Evolutionary conservation across 2,888 invertebrate species (phyloP), one percentile per base, ranked within the genome.

Genomic region (Sminthurinus aureus): DNA sequence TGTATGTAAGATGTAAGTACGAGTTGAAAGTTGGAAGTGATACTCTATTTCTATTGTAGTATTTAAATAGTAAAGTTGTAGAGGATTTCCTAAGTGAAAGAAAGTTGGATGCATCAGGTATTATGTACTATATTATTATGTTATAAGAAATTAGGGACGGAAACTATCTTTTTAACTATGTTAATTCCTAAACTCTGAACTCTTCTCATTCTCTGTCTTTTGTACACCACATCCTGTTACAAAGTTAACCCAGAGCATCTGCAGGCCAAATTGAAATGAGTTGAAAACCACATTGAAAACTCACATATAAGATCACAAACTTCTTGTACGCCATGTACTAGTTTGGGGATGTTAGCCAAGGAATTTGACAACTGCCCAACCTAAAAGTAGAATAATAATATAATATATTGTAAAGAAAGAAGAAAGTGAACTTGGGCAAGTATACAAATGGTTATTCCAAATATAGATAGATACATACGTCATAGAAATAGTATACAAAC

Each of bases 291-390:
- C 76, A 79, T 67, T 50, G 79, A 79, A 79, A 79, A 85, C 87
- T 83, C 89, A 91, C 91, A 91, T 89, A 92, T 91, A 88, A 91
- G 90, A 85, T 91, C 91, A 90, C 91, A 91, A 15, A 91, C 88
- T 82, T 90, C 89, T 88, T 91, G 91, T 80, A 92, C 90, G 15
- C 90, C 90, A 86, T 90, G 90, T 76, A 91, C 90, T 78, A 91
- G 90, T 87, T 92, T 91, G 79, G 92, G 92, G 86, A 92, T 90
- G 12, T 90, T 88, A 58, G 91, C 90, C 50, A 92, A 89, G 22
- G 90, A 90, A 80, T 89, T 89, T 83, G 91, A 91, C 26, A 92
- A 87, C 58, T 89, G 90, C 0, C 89, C 89, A 66, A 92, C 89
- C 82, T 89, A 38, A 38, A 6, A 38, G 6, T 38, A 38, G 38